A percentile compares a stretch with the other conserved stretches of the same genome.
These are phyloP conservation scores for Dinomys branickii DNA, from an alignment of 2,113 vertebrate genomes.

Conservation along the genomic window DNA sequence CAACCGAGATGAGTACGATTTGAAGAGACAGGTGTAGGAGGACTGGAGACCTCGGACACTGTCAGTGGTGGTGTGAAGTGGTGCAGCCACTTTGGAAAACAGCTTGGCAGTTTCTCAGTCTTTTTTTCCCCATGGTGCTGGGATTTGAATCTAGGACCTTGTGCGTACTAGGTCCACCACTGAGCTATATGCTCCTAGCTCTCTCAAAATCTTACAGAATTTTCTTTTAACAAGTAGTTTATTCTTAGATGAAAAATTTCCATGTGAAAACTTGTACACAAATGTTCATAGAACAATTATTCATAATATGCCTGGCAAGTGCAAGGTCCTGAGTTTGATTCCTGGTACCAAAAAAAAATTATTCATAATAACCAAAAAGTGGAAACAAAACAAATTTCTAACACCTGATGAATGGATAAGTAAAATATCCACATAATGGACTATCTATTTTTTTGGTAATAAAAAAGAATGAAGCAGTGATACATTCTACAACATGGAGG, in stretches of 20 bases:
- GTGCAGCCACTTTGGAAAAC: not conserved
- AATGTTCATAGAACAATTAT: not conserved
- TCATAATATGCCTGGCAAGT: not conserved
- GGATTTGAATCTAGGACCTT: not conserved
- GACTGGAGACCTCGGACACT: not conserved
- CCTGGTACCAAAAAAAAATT: no score
- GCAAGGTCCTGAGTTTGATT: no score
- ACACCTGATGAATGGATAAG: not conserved
- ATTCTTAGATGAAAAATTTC: not conserved
- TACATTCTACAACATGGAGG: not conserved
- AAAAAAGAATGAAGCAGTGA: not conserved
- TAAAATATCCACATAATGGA: not conserved
- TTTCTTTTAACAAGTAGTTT: not conserved
- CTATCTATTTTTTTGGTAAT: not conserved
- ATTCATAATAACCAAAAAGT: not conserved
- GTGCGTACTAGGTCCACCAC: not conserved
- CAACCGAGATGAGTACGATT: not conserved
- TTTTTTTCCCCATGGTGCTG: not conserved
- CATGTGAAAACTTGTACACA: not conserved
- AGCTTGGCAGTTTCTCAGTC: not conserved
- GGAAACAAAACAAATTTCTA: not conserved
- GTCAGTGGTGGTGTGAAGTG: not conserved
- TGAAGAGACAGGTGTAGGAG: not conserved
- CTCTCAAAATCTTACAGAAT: not conserved
- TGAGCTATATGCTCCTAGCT: not conserved